These are phyloP conservation scores for Hoplostethus mediterraneus DNA, from an alignment of 2,797 vertebrate genomes.

Conservation along the genomic window DNA sequence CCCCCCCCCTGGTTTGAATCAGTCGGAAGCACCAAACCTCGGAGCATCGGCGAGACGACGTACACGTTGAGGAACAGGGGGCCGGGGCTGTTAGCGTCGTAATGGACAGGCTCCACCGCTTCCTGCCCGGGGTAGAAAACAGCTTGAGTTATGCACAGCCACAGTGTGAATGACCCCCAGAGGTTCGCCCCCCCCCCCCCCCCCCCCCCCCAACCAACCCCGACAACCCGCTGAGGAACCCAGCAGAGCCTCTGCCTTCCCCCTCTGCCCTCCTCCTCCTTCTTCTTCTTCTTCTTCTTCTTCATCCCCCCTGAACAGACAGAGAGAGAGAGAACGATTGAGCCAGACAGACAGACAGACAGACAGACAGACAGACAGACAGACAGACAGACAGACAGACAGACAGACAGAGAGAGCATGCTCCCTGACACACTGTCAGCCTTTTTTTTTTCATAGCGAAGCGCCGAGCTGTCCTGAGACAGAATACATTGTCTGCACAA, in stretches of 20 bases:
- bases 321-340: conserved; percentile 20
- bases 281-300: no score
- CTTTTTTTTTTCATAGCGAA: conserved; percentile 53
- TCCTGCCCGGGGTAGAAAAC: conserved; percentile 52
- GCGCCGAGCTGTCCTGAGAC: conserved; percentile 66
- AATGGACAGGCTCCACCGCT: conserved; percentile 21
- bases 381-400: conserved; percentile 36
- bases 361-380: conserved; percentile 26
- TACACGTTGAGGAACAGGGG: conserved; percentile 1
- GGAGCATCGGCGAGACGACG: background rate
- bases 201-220: no score
- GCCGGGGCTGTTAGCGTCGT: conserved; percentile 5
- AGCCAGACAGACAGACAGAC: conserved; percentile 33
- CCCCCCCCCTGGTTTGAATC: background rate
- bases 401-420: conserved; percentile 25
- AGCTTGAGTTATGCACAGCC: conserved; percentile 62
- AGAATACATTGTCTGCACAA: conserved; percentile 57
- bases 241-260: background rate
- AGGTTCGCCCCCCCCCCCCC: no score
- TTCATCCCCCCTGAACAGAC: conserved; percentile 22
- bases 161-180: conserved; percentile 56
- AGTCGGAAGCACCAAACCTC: background rate
- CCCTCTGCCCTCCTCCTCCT: background rate
- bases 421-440: conserved; percentile 67
- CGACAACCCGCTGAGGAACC: conserved; percentile 47